These are phyloP conservation scores for Euthynnus affinis DNA, from an alignment of 2,797 vertebrate species.

Conservation along the genomic window DNA sequence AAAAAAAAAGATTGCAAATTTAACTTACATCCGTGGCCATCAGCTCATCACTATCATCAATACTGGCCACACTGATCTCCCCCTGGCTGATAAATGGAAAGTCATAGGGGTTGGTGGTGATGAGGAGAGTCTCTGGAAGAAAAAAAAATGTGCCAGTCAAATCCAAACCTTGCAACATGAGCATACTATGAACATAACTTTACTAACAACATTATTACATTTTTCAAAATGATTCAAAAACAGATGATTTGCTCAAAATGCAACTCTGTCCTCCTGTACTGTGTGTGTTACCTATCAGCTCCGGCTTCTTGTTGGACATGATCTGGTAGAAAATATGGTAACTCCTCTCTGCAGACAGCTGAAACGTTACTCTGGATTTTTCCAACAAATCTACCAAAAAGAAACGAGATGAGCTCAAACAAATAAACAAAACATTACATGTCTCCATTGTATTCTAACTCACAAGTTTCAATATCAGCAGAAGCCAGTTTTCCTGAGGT, in stretches of 20 bases:
- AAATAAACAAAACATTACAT: conserved; percentile 65
- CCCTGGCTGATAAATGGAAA: conserved; percentile 88
- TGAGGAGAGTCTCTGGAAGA: conserved; percentile 87
- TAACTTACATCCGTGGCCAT: conserved; percentile 90
- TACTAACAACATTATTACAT: not conserved
- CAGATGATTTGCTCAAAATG: not conserved
- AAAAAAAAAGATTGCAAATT: not conserved
- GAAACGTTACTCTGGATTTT: conserved; percentile 91
- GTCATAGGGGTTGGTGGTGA: conserved; percentile 88
- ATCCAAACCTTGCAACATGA: not conserved
- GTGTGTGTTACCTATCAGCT: conserved; percentile 83
- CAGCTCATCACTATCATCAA: conserved; percentile 88
- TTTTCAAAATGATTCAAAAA: too few species aligned
- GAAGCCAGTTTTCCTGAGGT: conserved; percentile 88
- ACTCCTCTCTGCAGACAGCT: conserved; percentile 89
- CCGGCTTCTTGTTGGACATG: conserved; percentile 89
- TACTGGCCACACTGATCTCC: conserved; percentile 88
- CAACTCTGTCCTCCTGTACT: not conserved
- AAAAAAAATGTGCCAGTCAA: not conserved
- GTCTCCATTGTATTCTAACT: conserved; percentile 59
- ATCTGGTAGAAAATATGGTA: conserved; percentile 92
- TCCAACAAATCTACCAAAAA: conserved; percentile 86
- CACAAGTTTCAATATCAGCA: conserved; percentile 90
- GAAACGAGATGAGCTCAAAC: not conserved
- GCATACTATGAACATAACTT: not conserved